Evolutionary conservation across 35 echinoderm and acorn worm genomes (phyloP).

Genomic region (Apostichopus japonicus): DNA sequence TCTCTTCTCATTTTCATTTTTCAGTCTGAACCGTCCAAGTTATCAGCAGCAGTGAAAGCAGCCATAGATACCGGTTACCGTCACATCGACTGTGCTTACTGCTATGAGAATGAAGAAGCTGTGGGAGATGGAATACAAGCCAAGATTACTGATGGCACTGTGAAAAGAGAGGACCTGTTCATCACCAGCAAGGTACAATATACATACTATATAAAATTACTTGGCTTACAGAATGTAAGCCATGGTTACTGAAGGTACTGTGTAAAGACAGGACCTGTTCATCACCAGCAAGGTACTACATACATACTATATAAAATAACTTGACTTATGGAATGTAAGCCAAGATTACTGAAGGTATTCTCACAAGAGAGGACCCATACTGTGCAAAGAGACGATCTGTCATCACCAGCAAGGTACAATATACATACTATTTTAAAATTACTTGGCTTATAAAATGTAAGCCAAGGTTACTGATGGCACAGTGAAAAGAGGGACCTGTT

Average conservation of each 20-base stretch:
- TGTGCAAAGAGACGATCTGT: too few relatives aligned
- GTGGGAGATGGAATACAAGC: conserved; percentile 64
- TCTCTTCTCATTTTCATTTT: background rate
- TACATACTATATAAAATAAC: too few relatives aligned
- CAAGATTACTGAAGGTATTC: conserved; percentile 66
- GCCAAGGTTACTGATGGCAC: conserved; percentile 10
- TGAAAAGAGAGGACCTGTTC: conserved; percentile 66
- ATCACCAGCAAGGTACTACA: conserved; percentile 68
- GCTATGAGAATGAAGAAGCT: conserved; percentile 69
- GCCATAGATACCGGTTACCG: conserved; percentile 71
- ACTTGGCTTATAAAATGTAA: background rate
- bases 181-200: conserved; percentile 71
- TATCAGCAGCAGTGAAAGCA: conserved; percentile 54
- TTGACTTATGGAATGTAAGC: conserved; percentile 26
- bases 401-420: conserved; percentile 69
- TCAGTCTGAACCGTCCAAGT: conserved; percentile 49
- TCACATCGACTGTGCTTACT: conserved; percentile 69
- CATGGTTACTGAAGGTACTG: conserved; percentile 68
- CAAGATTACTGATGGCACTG: conserved; percentile 71
- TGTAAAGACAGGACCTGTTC: conserved; percentile 64
- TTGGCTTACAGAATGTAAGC: background rate
- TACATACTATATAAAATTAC: background rate
- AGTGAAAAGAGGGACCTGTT: conserved; percentile 64
- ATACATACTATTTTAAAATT: background rate
- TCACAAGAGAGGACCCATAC: conserved; percentile 70